A percentile compares a stretch with the other conserved stretches of the same genome.
Conservation (phyloP, 2,797 vertebrate species). For the Takifugu rubripes region DNA sequence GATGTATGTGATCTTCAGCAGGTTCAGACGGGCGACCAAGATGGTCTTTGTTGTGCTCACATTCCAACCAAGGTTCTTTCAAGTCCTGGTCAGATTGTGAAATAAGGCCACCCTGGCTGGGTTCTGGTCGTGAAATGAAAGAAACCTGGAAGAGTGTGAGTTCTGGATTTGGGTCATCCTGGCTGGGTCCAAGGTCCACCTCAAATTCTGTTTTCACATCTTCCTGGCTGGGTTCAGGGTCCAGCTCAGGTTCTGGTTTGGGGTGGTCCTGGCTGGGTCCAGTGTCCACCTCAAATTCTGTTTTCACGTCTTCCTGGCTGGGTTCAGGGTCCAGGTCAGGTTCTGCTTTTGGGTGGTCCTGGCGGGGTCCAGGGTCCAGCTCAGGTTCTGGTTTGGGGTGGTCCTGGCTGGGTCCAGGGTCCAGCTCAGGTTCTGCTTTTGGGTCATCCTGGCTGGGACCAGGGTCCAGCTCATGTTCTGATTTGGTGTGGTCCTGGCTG, state of each 20-base stretch:
- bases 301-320: not conserved
- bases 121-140: not conserved
- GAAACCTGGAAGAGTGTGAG: not conserved
- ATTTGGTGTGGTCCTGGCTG: not conserved
- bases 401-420: slow-evolving; percentile 3
- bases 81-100: not conserved
- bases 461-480: not conserved
- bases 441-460: too few species aligned
- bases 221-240: not conserved
- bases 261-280: too few species aligned
- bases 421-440: slow-evolving; percentile 1
- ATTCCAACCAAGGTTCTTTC: not conserved
- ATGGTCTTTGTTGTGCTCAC: not conserved
- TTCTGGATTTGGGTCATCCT: not conserved
- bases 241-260: not conserved
- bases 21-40: not conserved
- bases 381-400: slow-evolving; percentile 1
- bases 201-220: slow-evolving; percentile 2
- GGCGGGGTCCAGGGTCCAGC: not conserved
- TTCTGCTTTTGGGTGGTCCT: not conserved
- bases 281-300: not conserved
- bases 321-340: not conserved
- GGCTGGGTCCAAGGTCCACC: not conserved
- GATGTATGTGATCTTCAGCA: not conserved
- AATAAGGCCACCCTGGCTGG: not conserved